A percentile compares a stretch with the other conserved stretches of the same genome.
phyloP scores from a whole-genome alignment of 1,140 invertebrate genomes.

The Paraescarpia echinospica region DNA sequence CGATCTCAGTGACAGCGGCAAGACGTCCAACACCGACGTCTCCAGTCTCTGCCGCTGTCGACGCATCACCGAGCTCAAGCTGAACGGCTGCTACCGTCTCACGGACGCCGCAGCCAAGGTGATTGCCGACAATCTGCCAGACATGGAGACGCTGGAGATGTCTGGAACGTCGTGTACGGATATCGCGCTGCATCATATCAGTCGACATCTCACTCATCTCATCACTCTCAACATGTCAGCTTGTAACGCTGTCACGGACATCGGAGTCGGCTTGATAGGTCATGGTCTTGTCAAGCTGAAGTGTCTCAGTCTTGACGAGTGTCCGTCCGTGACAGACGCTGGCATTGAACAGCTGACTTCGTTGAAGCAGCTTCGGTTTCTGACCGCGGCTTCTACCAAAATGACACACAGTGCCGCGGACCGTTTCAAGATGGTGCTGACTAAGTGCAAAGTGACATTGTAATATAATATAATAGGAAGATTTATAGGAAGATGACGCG shows the following conservation, averaged over 20 bases:
- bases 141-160: background rate
- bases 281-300: background rate
- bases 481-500: no score
- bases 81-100: slow-evolving; percentile 3
- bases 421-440: background rate
- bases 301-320: background rate
- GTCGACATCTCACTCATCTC: slow-evolving; percentile 5
- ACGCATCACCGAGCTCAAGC: background rate
- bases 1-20: background rate
- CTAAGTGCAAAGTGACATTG: background rate
- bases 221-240: background rate
- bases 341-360: background rate
- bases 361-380: background rate
- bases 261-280: background rate
- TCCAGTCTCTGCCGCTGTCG: background rate
- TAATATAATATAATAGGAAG: background rate
- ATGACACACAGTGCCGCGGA: background rate
- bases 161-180: background rate
- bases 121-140: background rate
- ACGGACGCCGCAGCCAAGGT: background rate
- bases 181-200: slow-evolving; percentile 5
- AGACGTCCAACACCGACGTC: background rate
- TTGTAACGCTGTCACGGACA: background rate
- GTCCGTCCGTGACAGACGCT: background rate
- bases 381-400: background rate